Base-by-base conservation (phyloP, 2,797 vertebrate species). In the Enteromius fasciolatus region DNA sequence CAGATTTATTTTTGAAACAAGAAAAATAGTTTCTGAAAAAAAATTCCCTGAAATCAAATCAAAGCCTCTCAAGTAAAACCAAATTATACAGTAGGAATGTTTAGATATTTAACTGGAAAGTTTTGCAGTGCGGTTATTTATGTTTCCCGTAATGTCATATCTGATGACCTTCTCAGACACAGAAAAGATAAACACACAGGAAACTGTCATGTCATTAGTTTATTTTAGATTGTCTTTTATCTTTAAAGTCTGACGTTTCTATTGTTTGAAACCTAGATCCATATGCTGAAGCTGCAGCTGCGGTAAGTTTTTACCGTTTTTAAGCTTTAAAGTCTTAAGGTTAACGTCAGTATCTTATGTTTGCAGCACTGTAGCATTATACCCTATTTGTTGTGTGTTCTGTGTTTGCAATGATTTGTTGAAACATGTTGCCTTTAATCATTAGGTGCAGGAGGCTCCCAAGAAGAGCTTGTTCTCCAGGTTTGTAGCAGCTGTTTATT, bases 221-320 rank as follows among this genome's bases (percentile, higher is more conserved):
- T 72, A 23, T 11, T 57, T 70, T 50, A 50, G n/a, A 28, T 17
- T 18, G 8, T 59, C 15, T 18, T 46, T 59, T 67, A 78, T 76
- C 46, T 63, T 20, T 18, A 72, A 25, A 52, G 1, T 76, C 11
- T 50, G 25, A 64, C 81, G 11, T 69, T 87, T 79, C 48, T 4
- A 76, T 79, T 89, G 73, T 72, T 68, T 74, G 5, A 4, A 5
- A 70, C 82, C 59, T 90, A 95, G 95, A 95, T 90, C 95, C 95
- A 1, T 95, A 95, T 78, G 89, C 46, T 36, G 93, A 92, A 63
- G 0, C 87, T 20, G 77, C 87, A 10, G 73, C 83, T 83, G 15
- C 15, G 2, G 94, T 94, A 78, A 90, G 91, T 76, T 52, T n/a
- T 78, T 36, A 50, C 18, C 18, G 15, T 46, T 77, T 7, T n/a